Evolutionary conservation across 2,797 vertebrate species (phyloP), one percentile per base, ranked within the genome.

Genomic region (Trematomus bernacchii): DNA sequence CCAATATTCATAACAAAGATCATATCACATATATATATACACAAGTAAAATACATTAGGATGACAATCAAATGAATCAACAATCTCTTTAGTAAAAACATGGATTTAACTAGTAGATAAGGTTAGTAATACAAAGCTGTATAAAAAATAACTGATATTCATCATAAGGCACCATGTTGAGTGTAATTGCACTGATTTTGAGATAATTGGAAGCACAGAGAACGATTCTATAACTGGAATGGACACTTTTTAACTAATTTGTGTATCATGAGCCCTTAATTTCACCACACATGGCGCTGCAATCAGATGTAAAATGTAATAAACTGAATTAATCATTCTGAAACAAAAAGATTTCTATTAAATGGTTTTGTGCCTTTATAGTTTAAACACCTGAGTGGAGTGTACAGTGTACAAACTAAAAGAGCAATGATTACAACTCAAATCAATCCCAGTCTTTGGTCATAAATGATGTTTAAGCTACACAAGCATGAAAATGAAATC

Each of bases 351-450:
- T 19, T 10, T 23, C 1, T 19, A 19, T 16, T 16, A 66, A 63
- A 69, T 37, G 27, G 10, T 10, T 10, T 11, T 40, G 30, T 60
- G n/a, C 10, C 8, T 23, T 19, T 57, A 30, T 54, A 2, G 27
- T 48, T 58, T 66, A 55, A 85, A 69, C 33, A 63, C 18, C 37
- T 46, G 19, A 68, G 37, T 66, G 81, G 77, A 89, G 81, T 85
- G 77, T 79, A 33, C 46, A 46, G 61, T 66, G 43, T 33, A 70
- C 66, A 75, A 64, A 37, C 18, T 14, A 19, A 44, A 74, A 14
- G 5, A 42, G n/a, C 43, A 44, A 30, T 13, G 10, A 67, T 14
- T 58, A 58, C 10, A 69, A 53, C 10, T 47, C 3, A 43, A 44
- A 8, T 44, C 16, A 59, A 21, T 16, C 60, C 40, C 10, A 40